These are phyloP conservation scores for Proctacanthus coquilletti DNA, from an alignment of 1,140 invertebrate genomes.

Conservation along the genomic window DNA sequence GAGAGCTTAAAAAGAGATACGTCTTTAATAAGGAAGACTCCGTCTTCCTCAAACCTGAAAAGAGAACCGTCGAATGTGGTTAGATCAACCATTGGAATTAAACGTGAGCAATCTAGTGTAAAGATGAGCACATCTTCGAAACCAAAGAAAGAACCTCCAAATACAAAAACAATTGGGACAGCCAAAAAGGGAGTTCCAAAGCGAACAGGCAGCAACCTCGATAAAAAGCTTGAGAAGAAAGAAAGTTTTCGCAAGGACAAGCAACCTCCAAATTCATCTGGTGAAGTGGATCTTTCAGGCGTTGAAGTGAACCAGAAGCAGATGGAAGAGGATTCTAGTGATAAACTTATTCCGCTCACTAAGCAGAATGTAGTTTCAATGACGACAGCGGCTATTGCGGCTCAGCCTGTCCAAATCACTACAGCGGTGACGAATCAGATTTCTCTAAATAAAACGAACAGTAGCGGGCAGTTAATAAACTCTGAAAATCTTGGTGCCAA, in stretches of 20 bases:
- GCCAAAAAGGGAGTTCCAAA: background rate
- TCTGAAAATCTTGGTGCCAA: background rate
- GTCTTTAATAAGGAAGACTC: no score
- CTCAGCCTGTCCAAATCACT: constrained; percentile 34
- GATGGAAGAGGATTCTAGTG: background rate
- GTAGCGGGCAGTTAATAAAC: constrained; percentile 1
- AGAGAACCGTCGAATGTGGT: constrained; percentile 5
- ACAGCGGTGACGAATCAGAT: constrained; percentile 33
- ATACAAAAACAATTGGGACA: background rate
- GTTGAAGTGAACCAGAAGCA: background rate
- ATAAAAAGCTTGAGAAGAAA: background rate
- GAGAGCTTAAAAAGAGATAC: no score
- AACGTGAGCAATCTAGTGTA: constrained; percentile 3
- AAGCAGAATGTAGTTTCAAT: constrained; percentile 30
- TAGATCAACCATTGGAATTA: no score
- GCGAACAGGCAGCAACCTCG: background rate
- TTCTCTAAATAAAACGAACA: constrained; percentile 3
- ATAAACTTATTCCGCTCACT: constrained; percentile 4
- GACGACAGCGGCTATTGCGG: constrained; percentile 36
- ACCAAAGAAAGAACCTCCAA: constrained; percentile 2
- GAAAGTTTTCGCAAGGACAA: background rate
- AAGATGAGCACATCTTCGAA: background rate
- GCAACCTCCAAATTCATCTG: background rate
- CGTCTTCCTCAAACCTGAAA: constrained; percentile 1
- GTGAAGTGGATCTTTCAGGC: background rate